Conservation (phyloP, 2,888 invertebrate species). For the Herminia tarsipennalis region DNA sequence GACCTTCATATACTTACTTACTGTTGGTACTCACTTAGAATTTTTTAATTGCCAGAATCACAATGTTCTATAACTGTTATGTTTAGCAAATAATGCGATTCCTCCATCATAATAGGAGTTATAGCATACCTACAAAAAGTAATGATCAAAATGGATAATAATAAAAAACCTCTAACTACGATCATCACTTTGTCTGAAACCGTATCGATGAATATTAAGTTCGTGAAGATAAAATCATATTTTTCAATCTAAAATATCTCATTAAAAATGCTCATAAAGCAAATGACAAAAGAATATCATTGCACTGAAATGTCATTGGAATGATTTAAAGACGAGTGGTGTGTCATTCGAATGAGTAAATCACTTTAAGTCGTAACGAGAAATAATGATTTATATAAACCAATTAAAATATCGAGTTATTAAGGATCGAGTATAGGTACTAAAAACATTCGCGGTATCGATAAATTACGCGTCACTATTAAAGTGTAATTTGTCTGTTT, state of each 20-base stretch:
- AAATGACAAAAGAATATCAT: slow-evolving; percentile 73
- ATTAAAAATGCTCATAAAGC: slow-evolving; percentile 78
- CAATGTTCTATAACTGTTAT: too few relatives aligned
- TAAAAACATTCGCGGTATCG: slow-evolving; percentile 39
- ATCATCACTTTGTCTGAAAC: slow-evolving; percentile 8
- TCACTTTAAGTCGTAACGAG: slow-evolving; percentile 76
- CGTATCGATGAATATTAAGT: slow-evolving; percentile 53
- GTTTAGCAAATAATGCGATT: too few relatives aligned
- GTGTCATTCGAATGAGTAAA: slow-evolving; percentile 82
- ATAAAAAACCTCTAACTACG: too few relatives aligned
- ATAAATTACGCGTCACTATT: slow-evolving; percentile 38
- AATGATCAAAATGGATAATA: too few relatives aligned
- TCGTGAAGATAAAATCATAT: slow-evolving; percentile 60
- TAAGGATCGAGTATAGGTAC: slow-evolving; percentile 59
- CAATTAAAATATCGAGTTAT: slow-evolving; percentile 78
- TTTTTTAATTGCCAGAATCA: too few relatives aligned
- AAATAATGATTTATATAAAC: slow-evolving; percentile 79
- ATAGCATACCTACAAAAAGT: too few relatives aligned
- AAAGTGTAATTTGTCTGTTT: slow-evolving; percentile 41
- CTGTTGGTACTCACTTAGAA: too few relatives aligned
- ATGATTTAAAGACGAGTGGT: slow-evolving; percentile 70
- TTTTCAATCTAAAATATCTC: slow-evolving; percentile 71
- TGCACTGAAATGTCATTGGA: slow-evolving; percentile 47
- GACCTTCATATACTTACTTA: too few relatives aligned
- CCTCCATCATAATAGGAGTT: too few relatives aligned